These are phyloP conservation scores for Echeneis naucrates DNA, from an alignment of 2,797 vertebrate genomes.

Conservation along the genomic window DNA sequence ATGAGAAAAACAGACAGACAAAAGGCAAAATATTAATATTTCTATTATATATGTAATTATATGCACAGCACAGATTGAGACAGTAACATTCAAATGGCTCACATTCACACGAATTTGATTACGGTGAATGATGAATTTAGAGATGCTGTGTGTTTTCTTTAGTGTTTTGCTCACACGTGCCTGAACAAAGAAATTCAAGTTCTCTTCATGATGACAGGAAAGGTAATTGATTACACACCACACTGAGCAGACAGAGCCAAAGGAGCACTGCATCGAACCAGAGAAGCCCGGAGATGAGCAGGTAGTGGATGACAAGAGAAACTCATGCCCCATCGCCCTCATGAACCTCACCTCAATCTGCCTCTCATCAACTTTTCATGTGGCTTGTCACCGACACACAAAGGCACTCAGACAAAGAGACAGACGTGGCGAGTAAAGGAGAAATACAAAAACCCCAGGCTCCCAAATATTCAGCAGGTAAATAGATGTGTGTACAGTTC, in stretches of 20 bases:
- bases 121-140: conserved; percentile 26
- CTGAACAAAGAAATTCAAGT: conserved; percentile 72
- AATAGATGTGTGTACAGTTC: background rate
- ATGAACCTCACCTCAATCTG: conserved; percentile 42
- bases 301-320: conserved; percentile 56
- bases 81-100: conserved; percentile 22
- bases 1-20: conserved; percentile 21
- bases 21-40: background rate
- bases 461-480: background rate
- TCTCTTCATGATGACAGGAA: conserved; percentile 70
- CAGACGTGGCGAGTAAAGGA: background rate
- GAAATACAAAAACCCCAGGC: background rate
- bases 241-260: conserved; percentile 71
- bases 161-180: conserved; percentile 57
- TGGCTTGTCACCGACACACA: conserved; percentile 6
- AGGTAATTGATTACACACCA: conserved; percentile 81
- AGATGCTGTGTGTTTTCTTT: conserved; percentile 13
- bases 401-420: background rate
- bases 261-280: conserved; percentile 36
- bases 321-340: conserved; percentile 37
- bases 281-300: conserved; percentile 59
- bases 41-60: background rate
- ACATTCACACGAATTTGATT: conserved; percentile 21
- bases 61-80: background rate
- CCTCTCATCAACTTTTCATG: conserved; percentile 60